Percentiles rank a stretch among this genome's conserved stretches.
Evolutionary conservation across 2,113 vertebrate genomes (phyloP).

Genomic region (Eudyptes chrysolophus): DNA sequence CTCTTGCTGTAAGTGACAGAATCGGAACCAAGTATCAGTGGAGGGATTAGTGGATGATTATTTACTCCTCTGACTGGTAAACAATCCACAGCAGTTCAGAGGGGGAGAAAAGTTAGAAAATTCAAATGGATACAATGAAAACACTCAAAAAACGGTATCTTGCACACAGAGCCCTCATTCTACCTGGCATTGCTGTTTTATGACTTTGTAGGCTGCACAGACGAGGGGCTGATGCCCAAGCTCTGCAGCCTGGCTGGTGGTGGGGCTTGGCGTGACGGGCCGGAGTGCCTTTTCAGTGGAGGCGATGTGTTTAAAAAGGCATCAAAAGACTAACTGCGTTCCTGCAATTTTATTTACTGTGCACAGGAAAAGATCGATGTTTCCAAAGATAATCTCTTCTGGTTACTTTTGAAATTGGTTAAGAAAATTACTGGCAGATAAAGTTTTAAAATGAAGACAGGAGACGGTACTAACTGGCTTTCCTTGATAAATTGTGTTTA

Average conservation of each 20-base stretch:
- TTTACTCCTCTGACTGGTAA: not conserved
- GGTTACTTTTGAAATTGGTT: not conserved
- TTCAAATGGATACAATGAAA: not conserved
- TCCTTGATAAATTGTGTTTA: not conserved
- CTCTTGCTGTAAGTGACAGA: not conserved
- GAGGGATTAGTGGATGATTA: not conserved
- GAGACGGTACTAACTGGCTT: not conserved
- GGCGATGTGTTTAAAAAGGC: not conserved
- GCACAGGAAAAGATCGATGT: not conserved
- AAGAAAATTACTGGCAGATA: not conserved
- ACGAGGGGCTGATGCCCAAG: fast-evolving
- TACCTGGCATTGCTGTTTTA: fast-evolving
- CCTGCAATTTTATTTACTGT: not conserved
- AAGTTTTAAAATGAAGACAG: not conserved
- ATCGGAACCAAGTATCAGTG: not conserved
- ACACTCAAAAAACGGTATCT: not conserved
- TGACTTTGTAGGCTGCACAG: fast-evolving
- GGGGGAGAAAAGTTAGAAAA: not conserved
- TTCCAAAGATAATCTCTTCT: not conserved
- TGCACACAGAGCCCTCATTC: not conserved
- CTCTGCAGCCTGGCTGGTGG: not conserved
- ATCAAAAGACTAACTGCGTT: not conserved
- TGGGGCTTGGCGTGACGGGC: not conserved
- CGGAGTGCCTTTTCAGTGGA: not conserved
- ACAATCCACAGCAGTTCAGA: not conserved